Conservation (phyloP, 2,113 vertebrate species). For the Prolemur simus region DNA sequence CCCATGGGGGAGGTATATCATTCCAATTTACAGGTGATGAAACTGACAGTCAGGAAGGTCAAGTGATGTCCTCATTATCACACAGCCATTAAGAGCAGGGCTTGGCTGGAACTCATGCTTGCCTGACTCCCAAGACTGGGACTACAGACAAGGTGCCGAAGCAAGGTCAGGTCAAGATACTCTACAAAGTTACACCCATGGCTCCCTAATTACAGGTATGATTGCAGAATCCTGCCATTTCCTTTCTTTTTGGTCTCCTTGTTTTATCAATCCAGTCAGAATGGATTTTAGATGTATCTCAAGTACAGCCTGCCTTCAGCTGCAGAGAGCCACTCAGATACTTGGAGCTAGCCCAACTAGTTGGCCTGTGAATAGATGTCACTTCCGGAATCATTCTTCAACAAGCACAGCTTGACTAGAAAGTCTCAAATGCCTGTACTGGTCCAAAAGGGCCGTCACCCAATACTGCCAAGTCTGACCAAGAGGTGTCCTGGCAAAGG, state of each 20-base stretch:
- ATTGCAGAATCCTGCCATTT: background rate
- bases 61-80: background rate
- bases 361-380: background rate
- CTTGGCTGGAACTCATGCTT: background rate
- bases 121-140: background rate
- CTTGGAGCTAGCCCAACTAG: background rate
- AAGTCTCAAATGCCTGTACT: conserved; percentile 35
- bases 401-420: background rate
- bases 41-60: background rate
- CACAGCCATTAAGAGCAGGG: background rate
- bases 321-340: background rate
- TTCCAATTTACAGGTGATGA: background rate
- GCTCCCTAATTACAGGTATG: background rate
- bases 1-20: fast-evolving
- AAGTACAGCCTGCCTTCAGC: background rate
- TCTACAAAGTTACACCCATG: background rate
- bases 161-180: background rate
- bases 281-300: background rate
- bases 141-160: background rate
- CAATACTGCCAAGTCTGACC: conserved; percentile 28
- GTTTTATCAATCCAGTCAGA: background rate
- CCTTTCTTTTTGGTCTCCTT: conserved; percentile 32
- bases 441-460: background rate
- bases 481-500: background rate
- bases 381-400: background rate